Evolutionary conservation across 2,888 invertebrate species (phyloP).

Genomic region (Sabatieria punctata): DNA sequence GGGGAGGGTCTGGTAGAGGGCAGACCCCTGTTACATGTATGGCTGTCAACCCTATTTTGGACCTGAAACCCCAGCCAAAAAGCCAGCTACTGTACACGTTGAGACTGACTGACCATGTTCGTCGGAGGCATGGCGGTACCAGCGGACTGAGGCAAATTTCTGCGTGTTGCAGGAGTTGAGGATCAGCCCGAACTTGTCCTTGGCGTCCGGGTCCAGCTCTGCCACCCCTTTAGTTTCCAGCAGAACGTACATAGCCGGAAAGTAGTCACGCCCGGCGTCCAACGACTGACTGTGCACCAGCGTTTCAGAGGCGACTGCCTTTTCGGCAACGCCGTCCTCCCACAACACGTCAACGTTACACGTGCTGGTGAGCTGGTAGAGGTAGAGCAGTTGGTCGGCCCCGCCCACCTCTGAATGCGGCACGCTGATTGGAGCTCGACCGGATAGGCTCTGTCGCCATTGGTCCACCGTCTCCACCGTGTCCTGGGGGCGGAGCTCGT

Average conservation of each 20-base stretch:
- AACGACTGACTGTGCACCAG: not conserved
- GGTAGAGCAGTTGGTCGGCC: not conserved
- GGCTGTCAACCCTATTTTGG: no score
- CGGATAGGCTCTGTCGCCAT: not conserved
- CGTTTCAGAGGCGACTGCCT: not conserved
- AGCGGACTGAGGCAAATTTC: not conserved
- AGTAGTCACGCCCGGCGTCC: not conserved
- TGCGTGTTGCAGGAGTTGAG: not conserved
- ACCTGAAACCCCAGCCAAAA: no score
- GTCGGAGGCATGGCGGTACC: not conserved
- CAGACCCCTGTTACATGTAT: no score
- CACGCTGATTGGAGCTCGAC: not conserved
- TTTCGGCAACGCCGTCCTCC: not conserved
- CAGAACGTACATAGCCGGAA: conserved; percentile 2
- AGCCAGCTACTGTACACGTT: no score
- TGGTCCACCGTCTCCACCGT: not conserved
- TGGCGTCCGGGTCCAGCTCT: no score
- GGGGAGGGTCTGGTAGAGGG: no score
- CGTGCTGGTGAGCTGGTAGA: not conserved
- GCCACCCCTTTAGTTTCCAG: not conserved
- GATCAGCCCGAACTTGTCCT: not conserved
- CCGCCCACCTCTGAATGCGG: not conserved
- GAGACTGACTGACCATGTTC: no score
- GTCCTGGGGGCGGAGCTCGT: not conserved
- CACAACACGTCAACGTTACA: not conserved